phyloP scores from a whole-genome alignment of 2,113 vertebrate genomes.

The Potamarius usumacintae region DNA sequence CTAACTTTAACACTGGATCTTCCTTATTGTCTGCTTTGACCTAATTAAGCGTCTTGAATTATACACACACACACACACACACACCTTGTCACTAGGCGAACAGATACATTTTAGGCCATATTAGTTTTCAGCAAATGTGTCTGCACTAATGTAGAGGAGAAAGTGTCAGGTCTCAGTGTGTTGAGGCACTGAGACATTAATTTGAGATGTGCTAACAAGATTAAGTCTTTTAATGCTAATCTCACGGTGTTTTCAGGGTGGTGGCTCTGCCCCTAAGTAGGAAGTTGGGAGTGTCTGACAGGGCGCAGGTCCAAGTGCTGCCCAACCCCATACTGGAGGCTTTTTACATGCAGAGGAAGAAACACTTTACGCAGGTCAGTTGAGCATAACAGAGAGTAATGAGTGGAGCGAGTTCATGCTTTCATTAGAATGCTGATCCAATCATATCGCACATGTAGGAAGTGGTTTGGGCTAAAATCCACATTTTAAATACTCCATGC shows the following conservation, averaged over 20 bases:
- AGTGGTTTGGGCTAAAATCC: not conserved
- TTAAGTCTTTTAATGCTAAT: not conserved
- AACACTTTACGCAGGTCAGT: conserved; percentile 74
- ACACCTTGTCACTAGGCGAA: conserved; percentile 28
- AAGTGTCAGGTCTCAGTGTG: not conserved
- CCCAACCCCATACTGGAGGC: conserved; percentile 74
- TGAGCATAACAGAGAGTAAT: not conserved
- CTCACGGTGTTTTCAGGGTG: conserved; percentile 63
- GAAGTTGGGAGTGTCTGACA: conserved; percentile 78
- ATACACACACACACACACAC: conserved; percentile 42
- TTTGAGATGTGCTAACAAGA: not conserved
- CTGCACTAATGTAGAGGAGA: conserved; percentile 8
- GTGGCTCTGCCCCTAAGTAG: conserved; percentile 78
- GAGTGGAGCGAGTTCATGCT: not conserved
- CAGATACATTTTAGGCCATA: conserved; percentile 57
- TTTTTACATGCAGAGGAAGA: conserved; percentile 70
- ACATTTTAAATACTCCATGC: not conserved
- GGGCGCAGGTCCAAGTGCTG: conserved; percentile 63
- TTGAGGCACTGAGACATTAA: not conserved
- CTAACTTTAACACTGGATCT: conserved; percentile 46
- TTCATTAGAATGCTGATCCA: not conserved
- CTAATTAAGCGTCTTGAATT: conserved; percentile 59
- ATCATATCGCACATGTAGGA: not conserved
- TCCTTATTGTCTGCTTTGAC: conserved; percentile 32
- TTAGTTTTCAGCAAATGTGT: conserved; percentile 45